phyloP scores from a whole-genome alignment of 1,140 invertebrate genomes.

The Tenebrio molitor region DNA sequence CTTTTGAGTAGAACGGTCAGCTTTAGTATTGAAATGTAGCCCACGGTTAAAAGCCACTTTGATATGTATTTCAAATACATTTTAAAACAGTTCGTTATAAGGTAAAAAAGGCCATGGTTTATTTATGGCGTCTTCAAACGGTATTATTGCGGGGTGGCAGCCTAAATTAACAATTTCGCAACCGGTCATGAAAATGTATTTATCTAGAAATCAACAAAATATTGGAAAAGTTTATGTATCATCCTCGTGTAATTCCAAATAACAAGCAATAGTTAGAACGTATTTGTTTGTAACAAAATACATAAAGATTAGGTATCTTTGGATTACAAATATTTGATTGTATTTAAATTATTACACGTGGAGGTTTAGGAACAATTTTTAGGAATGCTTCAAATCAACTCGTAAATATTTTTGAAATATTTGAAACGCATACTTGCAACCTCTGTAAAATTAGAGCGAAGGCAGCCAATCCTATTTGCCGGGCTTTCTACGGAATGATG shows the following conservation, averaged over 20 bases:
- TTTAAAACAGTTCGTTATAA: conserved; percentile 50
- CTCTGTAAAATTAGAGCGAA: background rate
- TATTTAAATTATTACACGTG: conserved; percentile 11
- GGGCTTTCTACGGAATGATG: conserved; percentile 34
- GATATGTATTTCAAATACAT: conserved; percentile 60
- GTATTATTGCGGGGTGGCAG: background rate
- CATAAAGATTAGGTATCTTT: conserved; percentile 16
- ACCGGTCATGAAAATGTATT: background rate
- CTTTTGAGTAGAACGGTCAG: conserved; percentile 54
- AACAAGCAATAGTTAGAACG: background rate
- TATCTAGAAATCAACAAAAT: background rate
- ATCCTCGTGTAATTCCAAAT: background rate
- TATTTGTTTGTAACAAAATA: conserved; percentile 21
- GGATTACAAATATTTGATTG: background rate
- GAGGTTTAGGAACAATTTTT: background rate
- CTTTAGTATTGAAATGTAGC: conserved; percentile 56
- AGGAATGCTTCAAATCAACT: background rate
- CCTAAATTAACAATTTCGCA: background rate
- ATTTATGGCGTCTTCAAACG: conserved; percentile 10
- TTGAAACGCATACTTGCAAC: too few relatives aligned
- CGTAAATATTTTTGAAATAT: too few relatives aligned
- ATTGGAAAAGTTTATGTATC: background rate
- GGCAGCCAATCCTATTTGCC: background rate
- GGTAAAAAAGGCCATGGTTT: conserved; percentile 12
- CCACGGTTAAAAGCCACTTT: conserved; percentile 53